phyloP scores from a whole-genome alignment of 2,888 invertebrate genomes.

The Polydesmus complanatus region DNA sequence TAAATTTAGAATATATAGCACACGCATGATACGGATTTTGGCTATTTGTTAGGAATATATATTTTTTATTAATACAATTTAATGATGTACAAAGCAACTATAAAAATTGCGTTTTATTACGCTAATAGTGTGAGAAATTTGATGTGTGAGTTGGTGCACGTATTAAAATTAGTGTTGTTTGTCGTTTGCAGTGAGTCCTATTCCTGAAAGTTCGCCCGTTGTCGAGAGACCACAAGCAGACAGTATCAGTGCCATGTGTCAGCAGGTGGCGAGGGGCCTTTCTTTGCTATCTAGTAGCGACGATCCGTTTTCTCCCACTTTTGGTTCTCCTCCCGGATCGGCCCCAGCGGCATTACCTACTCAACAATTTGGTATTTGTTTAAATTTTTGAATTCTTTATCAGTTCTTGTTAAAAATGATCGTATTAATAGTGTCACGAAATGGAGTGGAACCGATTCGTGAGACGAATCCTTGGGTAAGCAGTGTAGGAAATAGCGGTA shows the following conservation, averaged over 20 bases:
- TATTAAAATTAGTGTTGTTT: background rate
- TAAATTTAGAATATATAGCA: slow-evolving; percentile 1
- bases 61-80: too few relatives aligned
- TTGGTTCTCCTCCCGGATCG: slow-evolving; percentile 5
- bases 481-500: background rate
- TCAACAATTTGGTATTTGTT: background rate
- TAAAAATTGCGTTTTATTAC: too few relatives aligned
- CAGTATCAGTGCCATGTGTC: slow-evolving; percentile 59
- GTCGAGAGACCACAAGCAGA: slow-evolving; percentile 28
- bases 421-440: background rate
- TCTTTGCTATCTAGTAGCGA: slow-evolving; percentile 52
- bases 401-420: too few relatives aligned
- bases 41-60: too few relatives aligned
- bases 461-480: slow-evolving; percentile 20
- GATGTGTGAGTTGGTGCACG: background rate
- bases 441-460: slow-evolving; percentile 11
- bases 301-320: slow-evolving; percentile 30
- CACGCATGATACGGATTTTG: too few relatives aligned
- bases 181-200: slow-evolving; percentile 49
- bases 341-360: slow-evolving; percentile 1
- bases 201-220: slow-evolving; percentile 57
- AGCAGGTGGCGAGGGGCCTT: slow-evolving; percentile 58
- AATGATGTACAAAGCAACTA: too few relatives aligned
- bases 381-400: too few relatives aligned
- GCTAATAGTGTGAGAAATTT: background rate